These are phyloP conservation scores for Nansenia antarctica DNA, from an alignment of 2,113 vertebrate genomes.

Conservation along the genomic window DNA sequence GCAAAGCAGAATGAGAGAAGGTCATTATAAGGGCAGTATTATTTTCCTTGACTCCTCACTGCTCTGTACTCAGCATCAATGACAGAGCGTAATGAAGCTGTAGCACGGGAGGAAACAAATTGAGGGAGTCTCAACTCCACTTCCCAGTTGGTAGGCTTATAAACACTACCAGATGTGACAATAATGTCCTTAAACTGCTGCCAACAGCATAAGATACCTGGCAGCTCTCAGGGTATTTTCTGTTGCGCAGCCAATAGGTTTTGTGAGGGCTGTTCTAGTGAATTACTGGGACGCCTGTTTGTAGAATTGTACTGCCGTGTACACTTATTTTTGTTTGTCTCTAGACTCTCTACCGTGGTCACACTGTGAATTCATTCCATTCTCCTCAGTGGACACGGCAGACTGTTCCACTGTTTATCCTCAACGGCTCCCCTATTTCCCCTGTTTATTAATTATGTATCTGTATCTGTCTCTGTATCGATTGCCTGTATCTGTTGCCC, in stretches of 20 bases:
- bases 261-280: constrained; percentile 49
- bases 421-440: not conserved
- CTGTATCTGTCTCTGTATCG: too few relatives aligned
- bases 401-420: not conserved
- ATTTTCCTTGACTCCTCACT: too few relatives aligned
- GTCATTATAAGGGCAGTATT: too few relatives aligned
- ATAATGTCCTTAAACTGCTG: constrained; percentile 52
- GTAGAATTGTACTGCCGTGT: constrained; percentile 30
- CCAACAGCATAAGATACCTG: constrained; percentile 65
- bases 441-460: not conserved
- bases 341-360: constrained; percentile 25
- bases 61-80: too few relatives aligned
- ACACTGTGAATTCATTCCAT: constrained; percentile 31
- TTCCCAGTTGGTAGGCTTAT: constrained; percentile 45
- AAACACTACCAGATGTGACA: constrained; percentile 65
- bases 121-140: constrained; percentile 42
- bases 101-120: constrained; percentile 32
- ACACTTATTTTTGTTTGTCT: constrained; percentile 37
- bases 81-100: constrained; percentile 23
- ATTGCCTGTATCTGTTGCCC: too few relatives aligned
- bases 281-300: constrained; percentile 45
- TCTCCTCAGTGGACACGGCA: not conserved
- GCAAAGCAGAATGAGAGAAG: too few relatives aligned
- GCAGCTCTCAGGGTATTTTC: constrained; percentile 60
- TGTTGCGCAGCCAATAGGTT: constrained; percentile 53